Conservation (phyloP, 64 coral and sea anemone genomes). For the Orbicella faveolata region DNA sequence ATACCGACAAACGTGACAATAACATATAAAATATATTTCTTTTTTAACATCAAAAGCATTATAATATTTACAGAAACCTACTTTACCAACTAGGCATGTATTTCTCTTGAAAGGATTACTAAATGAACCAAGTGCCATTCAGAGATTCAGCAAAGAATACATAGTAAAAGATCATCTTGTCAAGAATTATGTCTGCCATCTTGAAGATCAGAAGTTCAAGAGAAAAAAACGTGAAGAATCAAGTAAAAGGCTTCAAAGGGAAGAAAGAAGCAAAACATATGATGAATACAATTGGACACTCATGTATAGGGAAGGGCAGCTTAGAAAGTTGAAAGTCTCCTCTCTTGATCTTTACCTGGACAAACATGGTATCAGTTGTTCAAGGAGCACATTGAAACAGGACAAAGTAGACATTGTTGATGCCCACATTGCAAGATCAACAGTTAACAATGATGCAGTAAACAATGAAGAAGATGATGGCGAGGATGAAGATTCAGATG, state of each 20-base stretch:
- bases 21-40: background rate
- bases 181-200: background rate
- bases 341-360: constrained; percentile 40
- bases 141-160: constrained; percentile 1
- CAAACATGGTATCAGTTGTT: background rate
- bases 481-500: constrained; percentile 25
- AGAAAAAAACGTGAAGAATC: background rate
- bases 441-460: constrained; percentile 37
- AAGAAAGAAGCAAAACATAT: constrained; percentile 17
- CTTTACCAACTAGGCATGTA: background rate
- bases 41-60: background rate
- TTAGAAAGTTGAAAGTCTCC: constrained; percentile 34
- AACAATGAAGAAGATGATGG: constrained; percentile 20
- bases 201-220: background rate
- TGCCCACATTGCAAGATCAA: constrained; percentile 55
- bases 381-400: constrained; percentile 49
- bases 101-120: constrained; percentile 5
- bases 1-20: constrained; percentile 6
- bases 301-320: constrained; percentile 33
- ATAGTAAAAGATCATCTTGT: background rate
- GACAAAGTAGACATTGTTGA: constrained; percentile 64
- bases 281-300: background rate
- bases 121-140: constrained; percentile 3
- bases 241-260: background rate
- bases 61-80: constrained; percentile 1